phyloP scores from a whole-genome alignment of 1,140 invertebrate genomes.

The Solen grandis region DNA sequence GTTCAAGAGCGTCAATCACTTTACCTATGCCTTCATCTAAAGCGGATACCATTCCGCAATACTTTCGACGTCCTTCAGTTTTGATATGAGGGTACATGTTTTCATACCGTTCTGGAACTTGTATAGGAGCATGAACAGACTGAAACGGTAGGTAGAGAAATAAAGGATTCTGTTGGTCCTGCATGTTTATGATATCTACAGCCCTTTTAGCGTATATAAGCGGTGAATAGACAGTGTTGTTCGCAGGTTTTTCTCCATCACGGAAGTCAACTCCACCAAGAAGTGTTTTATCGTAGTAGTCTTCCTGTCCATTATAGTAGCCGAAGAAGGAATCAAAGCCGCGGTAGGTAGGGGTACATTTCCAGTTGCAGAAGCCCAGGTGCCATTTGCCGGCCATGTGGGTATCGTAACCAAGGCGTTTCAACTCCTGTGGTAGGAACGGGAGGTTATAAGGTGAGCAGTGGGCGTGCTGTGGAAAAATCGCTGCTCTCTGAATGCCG shows the following conservation, averaged over 20 bases:
- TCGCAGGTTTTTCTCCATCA: slow-evolving; percentile 41
- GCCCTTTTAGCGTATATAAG: slow-evolving; percentile 67
- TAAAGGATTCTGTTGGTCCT: slow-evolving; percentile 66
- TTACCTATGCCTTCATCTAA: slow-evolving; percentile 81
- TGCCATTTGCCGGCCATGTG: no score
- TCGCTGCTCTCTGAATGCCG: slow-evolving; percentile 57
- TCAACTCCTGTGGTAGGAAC: slow-evolving; percentile 60
- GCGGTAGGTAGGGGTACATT: slow-evolving; percentile 80
- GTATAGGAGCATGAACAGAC: slow-evolving; percentile 74
- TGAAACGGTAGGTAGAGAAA: slow-evolving; percentile 78
- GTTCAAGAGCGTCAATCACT: slow-evolving; percentile 79
- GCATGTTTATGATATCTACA: slow-evolving; percentile 56
- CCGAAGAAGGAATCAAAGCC: slow-evolving; percentile 82
- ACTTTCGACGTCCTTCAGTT: slow-evolving; percentile 55
- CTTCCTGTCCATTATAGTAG: slow-evolving; percentile 78
- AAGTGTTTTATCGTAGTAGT: slow-evolving; percentile 74
- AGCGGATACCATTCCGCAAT: slow-evolving; percentile 79
- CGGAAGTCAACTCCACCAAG: slow-evolving; percentile 52
- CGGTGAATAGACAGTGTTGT: slow-evolving; percentile 17
- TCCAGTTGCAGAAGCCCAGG: no score
- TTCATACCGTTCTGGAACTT: slow-evolving; percentile 61
- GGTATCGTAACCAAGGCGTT: no score
- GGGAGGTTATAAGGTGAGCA: slow-evolving; percentile 50
- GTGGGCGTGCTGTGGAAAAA: slow-evolving; percentile 20
- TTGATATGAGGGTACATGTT: slow-evolving; percentile 54